Percentiles rank a stretch among this genome's conserved stretches.
Conservation (phyloP, 2,797 vertebrate genomes). For the Hypotaenidia philippensis region DNA sequence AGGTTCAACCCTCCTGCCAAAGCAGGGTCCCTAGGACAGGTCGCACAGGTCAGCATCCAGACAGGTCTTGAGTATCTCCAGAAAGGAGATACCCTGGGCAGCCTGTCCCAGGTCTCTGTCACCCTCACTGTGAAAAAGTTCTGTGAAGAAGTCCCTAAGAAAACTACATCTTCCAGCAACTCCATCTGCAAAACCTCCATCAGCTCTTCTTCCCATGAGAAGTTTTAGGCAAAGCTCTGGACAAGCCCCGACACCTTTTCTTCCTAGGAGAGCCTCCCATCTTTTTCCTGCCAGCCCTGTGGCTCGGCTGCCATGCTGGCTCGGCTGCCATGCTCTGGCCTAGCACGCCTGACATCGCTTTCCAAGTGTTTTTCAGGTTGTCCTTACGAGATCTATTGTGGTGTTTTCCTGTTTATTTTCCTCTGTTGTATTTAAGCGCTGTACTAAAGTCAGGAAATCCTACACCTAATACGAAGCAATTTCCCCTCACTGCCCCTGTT, state of each 20-base stretch:
- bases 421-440: background rate
- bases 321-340: fast-evolving
- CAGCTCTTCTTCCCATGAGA: background rate
- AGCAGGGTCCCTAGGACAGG: no score
- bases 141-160: background rate
- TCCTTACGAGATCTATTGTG: background rate
- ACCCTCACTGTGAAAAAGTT: no score
- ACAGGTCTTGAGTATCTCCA: no score
- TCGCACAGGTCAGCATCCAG: no score
- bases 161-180: background rate
- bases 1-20: no score
- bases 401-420: constrained; percentile 59
- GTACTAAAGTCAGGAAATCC: constrained; percentile 38
- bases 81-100: no score
- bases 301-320: fast-evolving
- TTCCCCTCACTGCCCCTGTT: background rate
- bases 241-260: background rate
- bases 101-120: no score
- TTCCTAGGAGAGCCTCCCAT: background rate
- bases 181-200: background rate
- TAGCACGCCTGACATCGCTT: background rate
- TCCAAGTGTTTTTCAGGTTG: background rate
- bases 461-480: background rate
- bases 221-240: background rate
- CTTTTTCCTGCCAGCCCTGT: background rate